Conservation (phyloP, 2,113 vertebrate genomes). For the Vanacampus margaritifer region DNA sequence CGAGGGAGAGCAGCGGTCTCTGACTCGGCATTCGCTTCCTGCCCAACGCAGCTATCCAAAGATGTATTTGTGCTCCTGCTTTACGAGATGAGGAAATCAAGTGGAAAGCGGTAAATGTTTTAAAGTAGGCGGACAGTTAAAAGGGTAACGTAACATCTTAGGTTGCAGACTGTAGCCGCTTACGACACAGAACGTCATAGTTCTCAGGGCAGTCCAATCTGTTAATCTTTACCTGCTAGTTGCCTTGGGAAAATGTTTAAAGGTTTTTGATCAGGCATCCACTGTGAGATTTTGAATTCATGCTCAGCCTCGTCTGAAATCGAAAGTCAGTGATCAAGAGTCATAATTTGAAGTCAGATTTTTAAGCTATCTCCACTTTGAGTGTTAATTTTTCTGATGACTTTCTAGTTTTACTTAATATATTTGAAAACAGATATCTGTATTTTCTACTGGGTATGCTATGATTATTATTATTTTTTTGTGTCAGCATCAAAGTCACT, state of each 20-base stretch:
- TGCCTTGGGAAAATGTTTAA: neutral
- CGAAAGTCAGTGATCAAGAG: neutral
- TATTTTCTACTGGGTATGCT: no score
- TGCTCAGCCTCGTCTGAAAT: neutral
- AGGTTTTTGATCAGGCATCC: neutral
- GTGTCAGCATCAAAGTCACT: no score
- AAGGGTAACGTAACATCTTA: neutral
- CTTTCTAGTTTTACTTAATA: no score
- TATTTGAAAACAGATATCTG: neutral
- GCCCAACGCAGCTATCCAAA: constrained; percentile 29
- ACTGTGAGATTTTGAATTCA: neutral
- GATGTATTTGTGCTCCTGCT: constrained; percentile 28
- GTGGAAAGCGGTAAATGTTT: neutral
- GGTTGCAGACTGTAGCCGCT: neutral
- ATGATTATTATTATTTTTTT: no score
- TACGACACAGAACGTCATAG: neutral
- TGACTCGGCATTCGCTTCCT: constrained; percentile 42
- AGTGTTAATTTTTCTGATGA: no score
- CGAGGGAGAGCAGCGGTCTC: constrained; percentile 52
- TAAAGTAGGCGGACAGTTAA: neutral
- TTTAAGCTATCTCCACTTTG: no score
- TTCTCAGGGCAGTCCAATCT: neutral
- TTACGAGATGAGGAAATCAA: constrained; percentile 23
- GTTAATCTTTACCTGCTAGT: neutral
- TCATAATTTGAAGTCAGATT: neutral